Evolutionary conservation across 2,797 vertebrate genomes (phyloP).

Genomic region (Cossypha polioptera): DNA sequence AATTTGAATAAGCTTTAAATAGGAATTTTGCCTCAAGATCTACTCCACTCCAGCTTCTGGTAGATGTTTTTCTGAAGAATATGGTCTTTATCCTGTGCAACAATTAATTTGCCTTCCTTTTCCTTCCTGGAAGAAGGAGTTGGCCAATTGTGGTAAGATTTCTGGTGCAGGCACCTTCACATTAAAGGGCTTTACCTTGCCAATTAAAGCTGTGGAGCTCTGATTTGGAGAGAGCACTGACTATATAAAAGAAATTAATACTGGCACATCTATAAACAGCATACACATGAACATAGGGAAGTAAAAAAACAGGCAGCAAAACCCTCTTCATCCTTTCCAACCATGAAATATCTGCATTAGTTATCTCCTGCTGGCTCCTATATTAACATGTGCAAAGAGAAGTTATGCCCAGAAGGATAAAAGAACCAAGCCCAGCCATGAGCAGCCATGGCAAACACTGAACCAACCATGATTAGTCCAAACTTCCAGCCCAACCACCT

Average conservation of each 20-base stretch:
- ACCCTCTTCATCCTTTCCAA: not conserved
- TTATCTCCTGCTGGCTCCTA: not conserved
- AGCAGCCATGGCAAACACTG: not conserved
- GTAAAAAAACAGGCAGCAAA: not conserved
- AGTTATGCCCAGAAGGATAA: not conserved
- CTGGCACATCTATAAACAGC: not conserved
- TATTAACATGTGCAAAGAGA: not conserved
- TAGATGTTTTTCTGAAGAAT: not conserved
- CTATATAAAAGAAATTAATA: not conserved
- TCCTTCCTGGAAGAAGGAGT: not conserved
- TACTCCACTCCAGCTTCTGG: not conserved
- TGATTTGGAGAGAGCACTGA: not conserved
- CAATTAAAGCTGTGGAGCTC: not conserved
- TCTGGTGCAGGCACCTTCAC: not conserved
- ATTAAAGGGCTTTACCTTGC: not conserved
- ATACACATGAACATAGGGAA: not conserved
- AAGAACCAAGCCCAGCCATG: not conserved
- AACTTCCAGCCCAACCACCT: not conserved
- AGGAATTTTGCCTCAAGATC: slow-evolving; percentile 28
- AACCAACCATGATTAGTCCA: not conserved
- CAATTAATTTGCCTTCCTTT: not conserved
- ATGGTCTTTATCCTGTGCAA: not conserved
- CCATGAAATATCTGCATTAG: not conserved
- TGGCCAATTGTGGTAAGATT: not conserved
- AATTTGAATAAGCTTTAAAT: slow-evolving; percentile 2